These are phyloP conservation scores for Pangasius mekongensis DNA, from an alignment of 2,797 vertebrate species.

Conservation along the genomic window DNA sequence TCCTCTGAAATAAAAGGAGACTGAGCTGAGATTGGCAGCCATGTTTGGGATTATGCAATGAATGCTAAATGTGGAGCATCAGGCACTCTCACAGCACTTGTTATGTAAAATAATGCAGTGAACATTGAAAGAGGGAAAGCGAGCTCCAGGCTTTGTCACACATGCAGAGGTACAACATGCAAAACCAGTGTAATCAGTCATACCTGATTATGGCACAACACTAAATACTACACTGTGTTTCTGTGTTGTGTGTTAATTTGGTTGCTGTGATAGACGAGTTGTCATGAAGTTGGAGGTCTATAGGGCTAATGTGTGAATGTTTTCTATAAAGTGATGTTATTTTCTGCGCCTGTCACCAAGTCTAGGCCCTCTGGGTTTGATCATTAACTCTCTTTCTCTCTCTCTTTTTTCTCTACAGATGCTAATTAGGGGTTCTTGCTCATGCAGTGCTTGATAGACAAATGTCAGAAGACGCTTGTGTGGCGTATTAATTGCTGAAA, in stretches of 20 bases:
- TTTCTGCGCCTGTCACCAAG: constrained; percentile 55
- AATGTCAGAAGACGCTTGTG: constrained; percentile 76
- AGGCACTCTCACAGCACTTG: constrained; percentile 8
- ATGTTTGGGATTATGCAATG: constrained; percentile 47
- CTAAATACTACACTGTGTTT: constrained; percentile 37
- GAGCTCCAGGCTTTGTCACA: constrained; percentile 26
- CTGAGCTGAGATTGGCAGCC: constrained; percentile 33
- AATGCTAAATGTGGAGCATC: constrained; percentile 48
- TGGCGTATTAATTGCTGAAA: constrained; percentile 74
- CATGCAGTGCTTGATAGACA: constrained; percentile 75
- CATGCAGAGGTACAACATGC: constrained; percentile 8
- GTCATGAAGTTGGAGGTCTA: constrained; percentile 50
- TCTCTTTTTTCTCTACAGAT: constrained; percentile 56
- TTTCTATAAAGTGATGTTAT: constrained; percentile 57
- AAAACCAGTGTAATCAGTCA: constrained; percentile 41
- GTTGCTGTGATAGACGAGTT: constrained; percentile 47
- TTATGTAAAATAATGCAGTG: constrained; percentile 54
- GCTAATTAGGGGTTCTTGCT: constrained; percentile 75
- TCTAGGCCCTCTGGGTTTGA: constrained; percentile 64
- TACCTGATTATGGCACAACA: constrained; percentile 41
- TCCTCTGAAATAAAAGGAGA: constrained; percentile 30
- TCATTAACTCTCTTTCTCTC: constrained; percentile 63
- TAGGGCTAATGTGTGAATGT: constrained; percentile 53
- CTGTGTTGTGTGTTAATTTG: constrained; percentile 34
- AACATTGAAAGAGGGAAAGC: constrained; percentile 7